Conservation (phyloP, 2,888 invertebrate genomes). For the Rotaria macrura region DNA sequence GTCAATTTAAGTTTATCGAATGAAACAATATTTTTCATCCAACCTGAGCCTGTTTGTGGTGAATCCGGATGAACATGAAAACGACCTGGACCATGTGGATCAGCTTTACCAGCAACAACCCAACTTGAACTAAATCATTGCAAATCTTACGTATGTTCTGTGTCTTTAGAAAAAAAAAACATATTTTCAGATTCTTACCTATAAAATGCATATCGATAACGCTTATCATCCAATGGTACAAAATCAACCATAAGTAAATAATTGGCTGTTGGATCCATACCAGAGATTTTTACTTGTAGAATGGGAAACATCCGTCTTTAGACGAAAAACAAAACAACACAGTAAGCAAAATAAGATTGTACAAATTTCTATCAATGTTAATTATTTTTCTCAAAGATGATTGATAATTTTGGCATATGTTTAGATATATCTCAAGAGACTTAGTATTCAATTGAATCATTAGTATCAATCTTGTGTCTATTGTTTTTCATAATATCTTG, state of each 20-base stretch:
- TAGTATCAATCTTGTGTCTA: background rate
- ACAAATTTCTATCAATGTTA: too few species aligned
- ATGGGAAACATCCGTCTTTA: constrained; percentile 85
- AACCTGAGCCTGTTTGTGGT: constrained; percentile 79
- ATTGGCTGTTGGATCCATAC: constrained; percentile 72
- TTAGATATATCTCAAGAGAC: background rate
- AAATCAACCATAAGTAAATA: constrained; percentile 89
- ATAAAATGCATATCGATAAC: constrained; percentile 89
- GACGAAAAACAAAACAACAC: background rate
- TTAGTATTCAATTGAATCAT: background rate
- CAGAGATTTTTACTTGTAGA: constrained; percentile 69
- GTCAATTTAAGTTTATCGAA: constrained; percentile 92
- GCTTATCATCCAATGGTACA: constrained; percentile 84
- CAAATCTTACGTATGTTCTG: constrained; percentile 34
- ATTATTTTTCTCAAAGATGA: background rate
- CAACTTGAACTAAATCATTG: constrained; percentile 51
- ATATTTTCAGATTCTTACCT: constrained; percentile 59
- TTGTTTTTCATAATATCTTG: background rate
- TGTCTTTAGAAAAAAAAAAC: background rate
- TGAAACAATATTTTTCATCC: constrained; percentile 91
- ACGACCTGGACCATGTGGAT: constrained; percentile 71
- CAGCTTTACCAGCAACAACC: constrained; percentile 56
- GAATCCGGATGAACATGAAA: constrained; percentile 94
- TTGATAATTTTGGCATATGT: background rate
- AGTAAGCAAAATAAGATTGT: too few species aligned